A percentile compares a stretch with the other conserved stretches of the same genome.
Conservation (phyloP, 2,113 vertebrate genomes). For the Turnix velox region DNA sequence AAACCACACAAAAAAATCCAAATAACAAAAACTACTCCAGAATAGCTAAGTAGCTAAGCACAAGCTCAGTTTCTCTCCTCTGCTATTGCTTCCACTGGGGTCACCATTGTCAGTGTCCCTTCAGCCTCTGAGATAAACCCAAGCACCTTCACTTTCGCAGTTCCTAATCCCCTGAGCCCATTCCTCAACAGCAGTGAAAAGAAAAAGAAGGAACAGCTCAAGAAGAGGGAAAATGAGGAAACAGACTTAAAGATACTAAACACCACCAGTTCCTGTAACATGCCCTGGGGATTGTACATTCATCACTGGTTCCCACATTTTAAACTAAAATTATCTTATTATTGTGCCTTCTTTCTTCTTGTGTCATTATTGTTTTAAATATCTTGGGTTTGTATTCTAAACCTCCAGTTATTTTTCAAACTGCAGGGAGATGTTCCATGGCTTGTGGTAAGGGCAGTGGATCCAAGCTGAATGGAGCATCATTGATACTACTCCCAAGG, state of each 20-base stretch:
- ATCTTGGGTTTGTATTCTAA: not conserved
- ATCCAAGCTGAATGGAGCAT: not conserved
- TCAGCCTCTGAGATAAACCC: not conserved
- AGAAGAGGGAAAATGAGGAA: not conserved
- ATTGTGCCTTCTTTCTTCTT: not conserved
- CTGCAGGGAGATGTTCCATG: not conserved
- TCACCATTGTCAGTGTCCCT: not conserved
- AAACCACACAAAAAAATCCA: not conserved
- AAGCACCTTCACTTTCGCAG: not conserved
- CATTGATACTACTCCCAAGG: not conserved
- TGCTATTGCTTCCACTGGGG: fast-evolving
- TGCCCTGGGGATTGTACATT: not conserved
- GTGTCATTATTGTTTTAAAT: not conserved
- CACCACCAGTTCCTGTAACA: no score
- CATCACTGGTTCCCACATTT: not conserved
- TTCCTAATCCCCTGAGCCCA: fast-evolving
- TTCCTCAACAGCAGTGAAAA: not conserved
- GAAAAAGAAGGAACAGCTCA: not conserved
- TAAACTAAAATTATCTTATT: not conserved
- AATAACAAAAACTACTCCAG: fast-evolving
- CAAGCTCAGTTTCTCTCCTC: not conserved
- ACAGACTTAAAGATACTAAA: not conserved
- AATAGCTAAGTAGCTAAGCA: not conserved
- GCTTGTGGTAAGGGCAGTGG: not conserved
- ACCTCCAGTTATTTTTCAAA: not conserved